phyloP scores from a whole-genome alignment of 1,140 invertebrate genomes.

The Meloidogyne hapla region DNA sequence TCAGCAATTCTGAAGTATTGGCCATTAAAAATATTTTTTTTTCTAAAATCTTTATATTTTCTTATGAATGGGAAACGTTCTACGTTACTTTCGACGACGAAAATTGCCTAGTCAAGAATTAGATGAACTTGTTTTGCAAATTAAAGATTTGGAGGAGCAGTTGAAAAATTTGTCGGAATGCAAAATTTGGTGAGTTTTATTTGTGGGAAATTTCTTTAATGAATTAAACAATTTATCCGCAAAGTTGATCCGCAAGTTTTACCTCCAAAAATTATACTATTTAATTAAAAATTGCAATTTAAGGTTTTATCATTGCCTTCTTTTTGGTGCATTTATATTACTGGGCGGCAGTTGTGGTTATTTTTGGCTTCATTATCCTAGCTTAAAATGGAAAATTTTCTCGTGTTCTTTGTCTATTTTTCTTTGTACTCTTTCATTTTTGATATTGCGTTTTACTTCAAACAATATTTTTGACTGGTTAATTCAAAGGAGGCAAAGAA shows the following conservation, averaged over 20 bases:
- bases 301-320: conserved; percentile 22
- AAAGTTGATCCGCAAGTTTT: not conserved
- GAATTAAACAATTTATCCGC: not conserved
- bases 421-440: conserved; percentile 23
- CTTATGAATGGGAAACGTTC: conserved; percentile 41
- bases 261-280: not conserved
- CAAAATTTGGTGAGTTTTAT: conserved; percentile 11
- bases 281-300: not conserved
- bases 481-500: conserved; percentile 29
- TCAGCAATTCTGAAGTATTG: not conserved
- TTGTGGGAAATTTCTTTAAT: too few species aligned
- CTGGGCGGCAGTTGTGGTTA: conserved; percentile 10
- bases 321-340: conserved; percentile 10
- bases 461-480: conserved; percentile 27
- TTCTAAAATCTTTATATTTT: not conserved
- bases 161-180: conserved; percentile 21
- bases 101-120: conserved; percentile 42
- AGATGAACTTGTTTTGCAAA: conserved; percentile 41
- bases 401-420: not conserved
- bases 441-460: conserved; percentile 7
- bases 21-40: not conserved
- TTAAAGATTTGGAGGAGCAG: conserved; percentile 39
- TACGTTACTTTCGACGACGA: conserved; percentile 20
- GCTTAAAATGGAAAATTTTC: conserved; percentile 7
- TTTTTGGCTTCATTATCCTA: conserved; percentile 18